These are phyloP conservation scores for Leptopilina boulardi DNA, from an alignment of 1,140 invertebrate genomes.

Conservation along the genomic window DNA sequence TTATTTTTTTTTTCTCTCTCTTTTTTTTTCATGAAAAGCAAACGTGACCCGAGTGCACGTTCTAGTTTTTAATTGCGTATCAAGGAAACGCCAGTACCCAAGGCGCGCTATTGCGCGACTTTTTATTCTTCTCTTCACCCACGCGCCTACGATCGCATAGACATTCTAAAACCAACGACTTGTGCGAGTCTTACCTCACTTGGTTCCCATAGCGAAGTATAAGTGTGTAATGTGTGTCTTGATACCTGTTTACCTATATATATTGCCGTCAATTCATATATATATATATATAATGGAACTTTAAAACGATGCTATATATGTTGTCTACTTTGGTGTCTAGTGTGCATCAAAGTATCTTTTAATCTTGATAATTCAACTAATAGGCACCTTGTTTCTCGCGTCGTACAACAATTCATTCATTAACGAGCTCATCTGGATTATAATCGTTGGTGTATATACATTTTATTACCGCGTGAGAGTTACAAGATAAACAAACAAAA, in stretches of 20 bases:
- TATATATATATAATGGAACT: background rate
- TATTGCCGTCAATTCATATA: background rate
- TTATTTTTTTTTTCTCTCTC: no score
- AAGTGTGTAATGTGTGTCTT: slow-evolving; percentile 1
- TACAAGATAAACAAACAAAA: background rate
- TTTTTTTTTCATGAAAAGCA: slow-evolving; percentile 14
- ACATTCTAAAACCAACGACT: slow-evolving; percentile 8
- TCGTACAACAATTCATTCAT: slow-evolving; percentile 26
- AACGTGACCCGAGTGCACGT: slow-evolving; percentile 28
- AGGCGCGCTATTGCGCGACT: slow-evolving; percentile 15
- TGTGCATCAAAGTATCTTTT: slow-evolving; percentile 7
- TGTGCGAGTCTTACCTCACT: slow-evolving; percentile 25
- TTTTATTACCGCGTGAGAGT: slow-evolving; percentile 16
- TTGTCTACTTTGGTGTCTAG: slow-evolving; percentile 25
- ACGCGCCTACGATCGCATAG: background rate
- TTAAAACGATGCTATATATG: background rate
- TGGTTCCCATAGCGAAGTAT: slow-evolving; percentile 12
- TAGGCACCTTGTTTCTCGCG: slow-evolving; percentile 31
- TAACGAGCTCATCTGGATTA: slow-evolving; percentile 29
- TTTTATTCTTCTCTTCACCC: slow-evolving; percentile 26
- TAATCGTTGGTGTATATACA: background rate
- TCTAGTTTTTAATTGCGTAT: slow-evolving; percentile 33
- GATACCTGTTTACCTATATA: background rate
- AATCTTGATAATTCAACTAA: slow-evolving; percentile 25
- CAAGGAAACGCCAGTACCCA: slow-evolving; percentile 18